These are phyloP conservation scores for Rhynchophorus ferrugineus DNA, from an alignment of 1,140 invertebrate genomes.

Conservation along the genomic window DNA sequence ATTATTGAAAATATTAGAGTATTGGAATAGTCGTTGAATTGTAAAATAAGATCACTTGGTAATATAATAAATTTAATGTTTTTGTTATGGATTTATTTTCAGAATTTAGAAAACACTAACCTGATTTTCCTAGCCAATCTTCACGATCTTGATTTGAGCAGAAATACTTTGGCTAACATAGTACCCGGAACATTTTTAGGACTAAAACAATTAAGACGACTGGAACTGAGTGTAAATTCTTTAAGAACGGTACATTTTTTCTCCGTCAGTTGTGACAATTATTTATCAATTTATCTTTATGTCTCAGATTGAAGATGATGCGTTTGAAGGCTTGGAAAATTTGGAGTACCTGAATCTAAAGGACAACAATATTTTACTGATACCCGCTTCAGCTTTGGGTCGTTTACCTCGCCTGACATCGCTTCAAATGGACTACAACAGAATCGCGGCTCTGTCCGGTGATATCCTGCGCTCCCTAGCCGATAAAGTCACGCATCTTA, in stretches of 20 bases:
- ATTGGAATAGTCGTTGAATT: too few relatives aligned
- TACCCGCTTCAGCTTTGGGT: conserved; percentile 70
- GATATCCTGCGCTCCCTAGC: conserved; percentile 63
- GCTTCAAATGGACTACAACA: conserved; percentile 76
- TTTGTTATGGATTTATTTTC: conserved; percentile 27
- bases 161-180: conserved; percentile 75
- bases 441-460: conserved; percentile 76
- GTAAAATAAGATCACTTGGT: too few relatives aligned
- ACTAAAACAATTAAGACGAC: conserved; percentile 57
- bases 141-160: conserved; percentile 71
- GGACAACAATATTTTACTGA: conserved; percentile 80
- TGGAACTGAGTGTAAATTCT: conserved; percentile 80
- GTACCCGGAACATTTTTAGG: conserved; percentile 71
- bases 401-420: conserved; percentile 63
- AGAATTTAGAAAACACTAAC: conserved; percentile 62
- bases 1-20: too few relatives aligned
- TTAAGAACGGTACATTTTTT: conserved; percentile 64
- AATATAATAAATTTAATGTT: too few relatives aligned
- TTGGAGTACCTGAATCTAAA: conserved; percentile 72
- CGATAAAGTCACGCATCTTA: conserved; percentile 53
- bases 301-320: conserved; percentile 75
- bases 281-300: conserved; percentile 8
- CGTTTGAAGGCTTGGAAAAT: conserved; percentile 70
- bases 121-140: conserved; percentile 56
- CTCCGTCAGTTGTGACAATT: too few relatives aligned